phyloP scores from a whole-genome alignment of 2,888 invertebrate genomes.

The Geotrupes spiniger region DNA sequence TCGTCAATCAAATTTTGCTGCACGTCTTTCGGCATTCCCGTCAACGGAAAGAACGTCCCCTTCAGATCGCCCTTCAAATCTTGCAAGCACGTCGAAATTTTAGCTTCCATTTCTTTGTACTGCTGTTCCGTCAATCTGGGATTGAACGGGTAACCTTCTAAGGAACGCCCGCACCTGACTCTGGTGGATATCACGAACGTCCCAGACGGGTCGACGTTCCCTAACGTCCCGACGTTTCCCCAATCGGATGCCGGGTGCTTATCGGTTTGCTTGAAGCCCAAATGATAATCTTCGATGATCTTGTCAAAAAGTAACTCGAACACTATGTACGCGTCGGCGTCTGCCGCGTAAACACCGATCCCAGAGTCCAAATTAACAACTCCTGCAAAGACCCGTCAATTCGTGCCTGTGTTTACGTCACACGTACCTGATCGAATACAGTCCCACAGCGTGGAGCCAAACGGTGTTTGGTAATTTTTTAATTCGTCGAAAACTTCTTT shows the following conservation, averaged over 20 bases:
- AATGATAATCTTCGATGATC: conserved; percentile 67
- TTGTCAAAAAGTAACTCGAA: conserved; percentile 66
- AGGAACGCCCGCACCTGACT: conserved; percentile 62
- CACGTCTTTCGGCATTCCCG: conserved; percentile 87
- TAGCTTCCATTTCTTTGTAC: conserved; percentile 61
- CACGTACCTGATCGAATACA: conserved; percentile 62
- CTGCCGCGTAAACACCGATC: conserved; percentile 65
- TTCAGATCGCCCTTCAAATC: conserved; percentile 66
- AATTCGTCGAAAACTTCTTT: conserved; percentile 54
- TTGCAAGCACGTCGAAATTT: conserved; percentile 46
- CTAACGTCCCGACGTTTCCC: conserved; percentile 55
- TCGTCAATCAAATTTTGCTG: conserved; percentile 95
- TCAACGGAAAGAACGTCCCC: conserved; percentile 89
- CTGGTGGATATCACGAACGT: conserved; percentile 65
- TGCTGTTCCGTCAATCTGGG: conserved; percentile 63
- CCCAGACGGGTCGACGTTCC: conserved; percentile 59
- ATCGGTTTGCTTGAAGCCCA: conserved; percentile 55
- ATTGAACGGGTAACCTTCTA: conserved; percentile 64
- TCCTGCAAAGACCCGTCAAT: conserved; percentile 45
- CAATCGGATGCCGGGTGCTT: conserved; percentile 62
- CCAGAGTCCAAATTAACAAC: conserved; percentile 65
- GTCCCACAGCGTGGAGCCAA: conserved; percentile 61
- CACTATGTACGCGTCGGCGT: conserved; percentile 64
- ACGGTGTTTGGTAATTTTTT: conserved; percentile 57
- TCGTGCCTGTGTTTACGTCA: background rate